Percentiles rank a stretch among this genome's conserved stretches.
These are phyloP conservation scores for Gisinianus flammeolus DNA, from an alignment of 2,888 invertebrate genomes.

Conservation along the genomic window DNA sequence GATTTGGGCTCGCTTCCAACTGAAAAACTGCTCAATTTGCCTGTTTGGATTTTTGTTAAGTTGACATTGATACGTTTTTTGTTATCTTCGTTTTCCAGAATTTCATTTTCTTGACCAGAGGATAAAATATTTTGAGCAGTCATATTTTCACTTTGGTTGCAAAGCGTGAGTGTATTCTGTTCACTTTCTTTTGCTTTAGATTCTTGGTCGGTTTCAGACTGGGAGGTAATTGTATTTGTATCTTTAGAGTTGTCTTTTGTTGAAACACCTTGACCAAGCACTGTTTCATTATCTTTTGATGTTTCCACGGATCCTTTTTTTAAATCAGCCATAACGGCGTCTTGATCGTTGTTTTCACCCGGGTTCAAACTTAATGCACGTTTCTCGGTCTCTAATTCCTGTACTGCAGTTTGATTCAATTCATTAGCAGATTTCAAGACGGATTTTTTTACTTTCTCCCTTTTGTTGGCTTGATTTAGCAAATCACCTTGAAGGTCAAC, in stretches of 20 bases:
- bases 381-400: neutral
- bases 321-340: neutral
- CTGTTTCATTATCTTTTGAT: neutral
- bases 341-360: neutral
- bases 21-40: neutral
- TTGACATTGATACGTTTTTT: slow-evolving; percentile 17
- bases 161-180: neutral
- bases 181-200: neutral
- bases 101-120: neutral
- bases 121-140: neutral
- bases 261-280: too few species aligned
- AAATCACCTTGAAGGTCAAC: neutral
- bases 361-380: neutral
- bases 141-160: neutral
- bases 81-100: neutral
- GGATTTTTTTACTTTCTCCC: neutral
- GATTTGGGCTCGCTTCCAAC: too few species aligned
- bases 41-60: slow-evolving; percentile 9
- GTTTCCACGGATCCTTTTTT: neutral
- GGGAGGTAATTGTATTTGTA: neutral
- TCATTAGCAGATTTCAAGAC: slow-evolving; percentile 4
- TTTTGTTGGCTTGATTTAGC: neutral
- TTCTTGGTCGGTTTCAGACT: neutral
- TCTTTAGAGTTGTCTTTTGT: neutral
- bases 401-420: neutral